phyloP scores from a whole-genome alignment of 1,140 invertebrate genomes.

The Lepidostoma basale region DNA sequence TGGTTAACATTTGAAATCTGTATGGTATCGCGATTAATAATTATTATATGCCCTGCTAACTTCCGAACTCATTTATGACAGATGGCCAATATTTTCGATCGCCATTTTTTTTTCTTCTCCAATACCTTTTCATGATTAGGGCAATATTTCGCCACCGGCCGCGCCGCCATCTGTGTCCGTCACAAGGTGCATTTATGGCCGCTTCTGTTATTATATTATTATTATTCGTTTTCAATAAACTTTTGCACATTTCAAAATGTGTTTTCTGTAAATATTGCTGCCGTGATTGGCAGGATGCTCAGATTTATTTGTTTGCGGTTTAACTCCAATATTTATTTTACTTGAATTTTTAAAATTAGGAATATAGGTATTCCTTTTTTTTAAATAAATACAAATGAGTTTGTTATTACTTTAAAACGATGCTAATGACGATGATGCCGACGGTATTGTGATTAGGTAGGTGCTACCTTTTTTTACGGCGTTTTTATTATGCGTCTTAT shows the following conservation, averaged over 20 bases:
- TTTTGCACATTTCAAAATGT: constrained; percentile 20
- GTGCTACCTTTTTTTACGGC: too few relatives aligned
- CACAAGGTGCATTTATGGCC: constrained; percentile 29
- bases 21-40: too few relatives aligned
- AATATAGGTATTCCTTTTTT: too few relatives aligned
- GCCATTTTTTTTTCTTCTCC: not conserved
- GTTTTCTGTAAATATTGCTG: constrained; percentile 12
- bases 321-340: too few relatives aligned
- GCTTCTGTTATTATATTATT: constrained; percentile 12
- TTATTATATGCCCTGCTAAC: too few relatives aligned
- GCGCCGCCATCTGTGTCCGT: constrained; percentile 16
- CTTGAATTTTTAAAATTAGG: too few relatives aligned
- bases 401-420: too few relatives aligned
- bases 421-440: too few relatives aligned
- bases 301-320: not conserved
- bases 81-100: constrained; percentile 32
- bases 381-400: too few relatives aligned
- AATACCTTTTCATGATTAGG: not conserved
- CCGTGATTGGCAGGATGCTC: not conserved
- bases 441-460: too few relatives aligned
- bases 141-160: not conserved
- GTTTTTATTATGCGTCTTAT: too few relatives aligned
- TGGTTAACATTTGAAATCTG: too few relatives aligned
- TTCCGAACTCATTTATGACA: constrained; percentile 9
- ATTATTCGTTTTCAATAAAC: not conserved